These are phyloP conservation scores for Ooceraea biroi DNA, from an alignment of 1,140 invertebrate species.

Conservation along the genomic window DNA sequence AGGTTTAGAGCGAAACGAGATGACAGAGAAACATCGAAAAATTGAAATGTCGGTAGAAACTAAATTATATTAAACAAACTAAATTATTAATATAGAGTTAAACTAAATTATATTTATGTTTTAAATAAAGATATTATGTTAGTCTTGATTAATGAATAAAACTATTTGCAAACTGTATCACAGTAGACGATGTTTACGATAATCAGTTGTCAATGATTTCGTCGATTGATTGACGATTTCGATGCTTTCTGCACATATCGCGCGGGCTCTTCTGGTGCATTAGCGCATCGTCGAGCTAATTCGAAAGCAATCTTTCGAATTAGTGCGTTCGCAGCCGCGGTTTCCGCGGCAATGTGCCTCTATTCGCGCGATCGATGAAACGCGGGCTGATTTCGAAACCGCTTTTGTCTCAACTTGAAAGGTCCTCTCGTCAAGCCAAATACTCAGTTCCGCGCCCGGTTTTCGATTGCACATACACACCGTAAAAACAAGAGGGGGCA, in stretches of 20 bases:
- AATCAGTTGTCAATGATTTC: slow-evolving; percentile 1
- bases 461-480: slow-evolving; percentile 20
- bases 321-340: slow-evolving; percentile 61
- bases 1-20: no score
- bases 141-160: not conserved
- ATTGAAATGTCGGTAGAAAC: no score
- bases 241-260: slow-evolving; percentile 11
- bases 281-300: slow-evolving; percentile 46
- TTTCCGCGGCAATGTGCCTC: slow-evolving; percentile 47
- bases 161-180: not conserved
- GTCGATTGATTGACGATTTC: not conserved
- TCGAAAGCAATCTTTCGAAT: slow-evolving; percentile 66
- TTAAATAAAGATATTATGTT: not conserved
- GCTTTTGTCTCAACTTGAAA: slow-evolving; percentile 72
- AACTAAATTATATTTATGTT: no score
- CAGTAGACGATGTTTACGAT: not conserved
- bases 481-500: not conserved
- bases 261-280: slow-evolving; percentile 12
- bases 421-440: slow-evolving; percentile 67
- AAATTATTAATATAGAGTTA: no score
- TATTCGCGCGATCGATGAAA: slow-evolving; percentile 66
- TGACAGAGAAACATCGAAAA: no score
- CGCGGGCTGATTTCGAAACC: slow-evolving; percentile 56
- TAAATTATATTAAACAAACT: no score
- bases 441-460: slow-evolving; percentile 49